Base-by-base conservation (phyloP, 2,113 vertebrate species). In the Macquaria australasica region DNA sequence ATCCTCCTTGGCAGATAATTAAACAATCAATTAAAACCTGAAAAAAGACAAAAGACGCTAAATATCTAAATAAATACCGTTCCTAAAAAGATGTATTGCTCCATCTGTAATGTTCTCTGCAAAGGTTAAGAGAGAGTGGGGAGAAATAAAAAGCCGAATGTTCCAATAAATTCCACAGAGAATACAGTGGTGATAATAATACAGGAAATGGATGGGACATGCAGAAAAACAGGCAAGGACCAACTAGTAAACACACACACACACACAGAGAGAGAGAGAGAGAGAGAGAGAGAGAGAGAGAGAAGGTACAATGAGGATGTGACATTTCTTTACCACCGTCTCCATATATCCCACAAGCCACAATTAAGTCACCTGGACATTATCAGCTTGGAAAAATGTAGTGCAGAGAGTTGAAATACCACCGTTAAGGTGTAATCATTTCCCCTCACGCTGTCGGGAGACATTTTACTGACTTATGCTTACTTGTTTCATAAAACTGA, bases 391-490 rank as follows among this genome's bases (percentile, higher is more conserved):
- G 23, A 66, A 55, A 68, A 28, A 25, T 73, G 53, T 78, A 50
- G 77, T 39, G 66, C n/a, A 50, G 60, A 10, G 41, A 73, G 51
- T 45, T 59, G 60, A 84, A 81, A 84, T 79, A 71, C 20, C 62
- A 76, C 15, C 7, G 23, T 58, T 51, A 23, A 21, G 25, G 28
- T 25, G 43, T n/a, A 31, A 88, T 90, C 21, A 50, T 77, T 80
- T 74, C 53, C n/a, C 0, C 25, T 58, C 53, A 60, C 34, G 48
- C 66, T 11, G 28, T 7, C 12, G 48, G 51, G 58, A 75, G 41
- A 84, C 83, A 85, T 89, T 75, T 79, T 45, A 73, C 62, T 74
- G 83, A 88, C 77, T 59, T 39, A 37, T 45, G 82, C 50, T 78
- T 78, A 67, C 60, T 58, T 5, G 51, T 60, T 59, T 85, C 62